phyloP scores from a whole-genome alignment of 2,113 vertebrate species.

The Cyanoramphus novaezelandiae region DNA sequence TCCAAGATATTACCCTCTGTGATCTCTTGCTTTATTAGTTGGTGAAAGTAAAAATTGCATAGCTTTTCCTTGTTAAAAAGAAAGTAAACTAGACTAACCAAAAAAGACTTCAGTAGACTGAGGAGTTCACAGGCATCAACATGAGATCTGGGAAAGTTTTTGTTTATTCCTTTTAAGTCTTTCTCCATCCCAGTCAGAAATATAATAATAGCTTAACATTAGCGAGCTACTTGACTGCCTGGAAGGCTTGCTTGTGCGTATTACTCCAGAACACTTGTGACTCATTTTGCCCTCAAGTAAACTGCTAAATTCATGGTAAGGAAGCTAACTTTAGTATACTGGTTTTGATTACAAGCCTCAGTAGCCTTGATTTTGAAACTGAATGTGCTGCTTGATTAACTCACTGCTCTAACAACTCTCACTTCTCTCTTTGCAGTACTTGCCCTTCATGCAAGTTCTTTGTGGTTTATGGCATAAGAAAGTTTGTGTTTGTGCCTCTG shows the following conservation, averaged over 20 bases:
- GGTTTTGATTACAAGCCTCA: conserved; percentile 4
- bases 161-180: neutral
- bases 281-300: conserved; percentile 31
- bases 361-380: conserved; percentile 11
- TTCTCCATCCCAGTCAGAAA: neutral
- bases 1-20: neutral
- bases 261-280: conserved; percentile 1
- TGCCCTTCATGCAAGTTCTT: neutral
- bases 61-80: neutral
- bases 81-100: neutral
- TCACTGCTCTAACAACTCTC: conserved; percentile 8
- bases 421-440: neutral
- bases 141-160: neutral
- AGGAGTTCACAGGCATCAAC: neutral
- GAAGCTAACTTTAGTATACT: conserved; percentile 21
- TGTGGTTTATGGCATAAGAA: neutral
- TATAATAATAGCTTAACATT: neutral
- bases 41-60: neutral
- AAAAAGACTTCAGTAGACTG: neutral
- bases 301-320: neutral
- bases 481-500: neutral
- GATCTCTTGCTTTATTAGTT: neutral
- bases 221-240: neutral
- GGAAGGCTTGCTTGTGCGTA: neutral
- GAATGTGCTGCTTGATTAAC: conserved; percentile 41